A percentile compares a stretch with the other conserved stretches of the same genome.
phyloP scores from a whole-genome alignment of 2,888 invertebrate species.

The Phaedon cochleariae region DNA sequence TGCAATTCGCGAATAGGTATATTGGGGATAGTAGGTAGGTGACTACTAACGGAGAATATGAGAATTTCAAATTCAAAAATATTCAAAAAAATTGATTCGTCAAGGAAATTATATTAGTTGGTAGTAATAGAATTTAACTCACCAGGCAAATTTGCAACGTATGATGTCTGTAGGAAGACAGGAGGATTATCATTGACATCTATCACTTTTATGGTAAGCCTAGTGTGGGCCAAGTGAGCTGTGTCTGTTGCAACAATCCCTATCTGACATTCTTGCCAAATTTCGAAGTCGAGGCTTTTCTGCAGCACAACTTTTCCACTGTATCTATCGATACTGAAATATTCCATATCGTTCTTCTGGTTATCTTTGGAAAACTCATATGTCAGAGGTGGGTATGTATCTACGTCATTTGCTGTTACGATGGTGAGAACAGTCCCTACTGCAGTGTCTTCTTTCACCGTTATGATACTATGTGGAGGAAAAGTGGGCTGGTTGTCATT shows the following conservation, averaged over 20 bases:
- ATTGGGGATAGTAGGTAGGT: no score
- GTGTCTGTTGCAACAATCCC: slow-evolving; percentile 89
- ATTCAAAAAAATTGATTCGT: no score
- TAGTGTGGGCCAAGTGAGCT: slow-evolving; percentile 82
- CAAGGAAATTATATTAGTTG: slow-evolving; percentile 1
- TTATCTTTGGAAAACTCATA: slow-evolving; percentile 77
- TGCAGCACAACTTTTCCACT: slow-evolving; percentile 90
- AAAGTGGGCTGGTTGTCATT: slow-evolving; percentile 98
- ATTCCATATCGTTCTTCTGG: slow-evolving; percentile 67
- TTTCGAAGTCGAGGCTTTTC: slow-evolving; percentile 83
- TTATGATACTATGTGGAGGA: slow-evolving; percentile 86
- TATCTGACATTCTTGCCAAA: slow-evolving; percentile 75
- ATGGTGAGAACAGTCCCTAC: slow-evolving; percentile 88
- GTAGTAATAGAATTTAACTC: no score
- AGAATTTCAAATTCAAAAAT: no score
- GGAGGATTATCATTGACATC: slow-evolving; percentile 97
- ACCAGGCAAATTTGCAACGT: slow-evolving; percentile 82
- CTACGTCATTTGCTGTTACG: slow-evolving; percentile 96
- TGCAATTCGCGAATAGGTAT: no score
- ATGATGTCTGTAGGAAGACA: slow-evolving; percentile 80
- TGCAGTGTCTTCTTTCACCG: slow-evolving; percentile 88
- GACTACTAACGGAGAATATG: no score
- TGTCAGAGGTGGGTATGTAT: slow-evolving; percentile 89
- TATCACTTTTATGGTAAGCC: slow-evolving; percentile 81
- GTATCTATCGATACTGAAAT: slow-evolving; percentile 91